These are phyloP conservation scores for Triops cancriformis DNA, from an alignment of 1,140 invertebrate genomes.

Conservation along the genomic window DNA sequence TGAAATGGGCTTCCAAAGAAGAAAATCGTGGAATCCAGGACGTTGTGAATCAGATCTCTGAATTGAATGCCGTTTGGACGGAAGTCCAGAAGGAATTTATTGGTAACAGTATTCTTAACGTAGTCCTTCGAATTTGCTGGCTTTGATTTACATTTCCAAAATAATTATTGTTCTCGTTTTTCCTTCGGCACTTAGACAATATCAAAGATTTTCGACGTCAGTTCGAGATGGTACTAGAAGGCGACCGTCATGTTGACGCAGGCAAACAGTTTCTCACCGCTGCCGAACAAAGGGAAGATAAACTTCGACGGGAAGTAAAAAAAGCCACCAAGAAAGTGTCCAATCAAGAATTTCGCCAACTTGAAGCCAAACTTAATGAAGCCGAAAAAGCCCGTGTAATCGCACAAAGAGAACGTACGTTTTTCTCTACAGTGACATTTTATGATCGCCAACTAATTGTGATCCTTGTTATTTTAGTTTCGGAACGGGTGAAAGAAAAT, in stretches of 20 bases:
- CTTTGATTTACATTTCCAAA: too few relatives aligned
- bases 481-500: conserved; percentile 44
- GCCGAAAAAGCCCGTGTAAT: conserved; percentile 44
- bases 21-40: conserved; percentile 49
- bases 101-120: conserved; percentile 36
- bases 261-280: conserved; percentile 41
- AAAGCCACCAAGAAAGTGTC: conserved; percentile 42
- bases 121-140: too few relatives aligned
- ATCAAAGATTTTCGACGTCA: conserved; percentile 45
- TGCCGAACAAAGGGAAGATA: conserved; percentile 43
- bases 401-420: conserved; percentile 45
- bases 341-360: conserved; percentile 39
- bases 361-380: conserved; percentile 43
- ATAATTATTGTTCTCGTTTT: conserved; percentile 28
- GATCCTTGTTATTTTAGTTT: conserved; percentile 38
- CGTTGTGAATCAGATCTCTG: conserved; percentile 43
- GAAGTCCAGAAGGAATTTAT: conserved; percentile 47
- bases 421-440: conserved; percentile 18
- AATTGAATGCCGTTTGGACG: conserved; percentile 45
- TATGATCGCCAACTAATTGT: conserved; percentile 15
- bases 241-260: conserved; percentile 44
- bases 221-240: conserved; percentile 47
- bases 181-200: conserved; percentile 42
- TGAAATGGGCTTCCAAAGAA: conserved; percentile 45
- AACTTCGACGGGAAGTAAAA: conserved; percentile 44